A percentile compares a stretch with the other conserved stretches of the same genome.
Conservation (phyloP, 2,797 vertebrate genomes). For the Sibirionetta formosa region DNA sequence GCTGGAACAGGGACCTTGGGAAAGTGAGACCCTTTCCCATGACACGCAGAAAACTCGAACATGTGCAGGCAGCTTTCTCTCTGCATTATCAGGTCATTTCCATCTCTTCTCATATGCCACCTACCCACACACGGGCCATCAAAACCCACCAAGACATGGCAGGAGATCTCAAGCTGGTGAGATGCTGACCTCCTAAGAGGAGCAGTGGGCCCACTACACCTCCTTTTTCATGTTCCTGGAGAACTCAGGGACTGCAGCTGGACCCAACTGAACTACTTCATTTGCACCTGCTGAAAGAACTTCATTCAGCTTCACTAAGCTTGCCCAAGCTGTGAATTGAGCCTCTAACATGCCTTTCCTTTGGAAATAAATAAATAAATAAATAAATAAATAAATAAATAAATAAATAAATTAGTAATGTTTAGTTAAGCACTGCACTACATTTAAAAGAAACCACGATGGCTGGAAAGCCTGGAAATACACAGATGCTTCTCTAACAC, state of each 20-base stretch:
- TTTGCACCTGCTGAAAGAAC: background rate
- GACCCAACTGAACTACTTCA: too few relatives aligned
- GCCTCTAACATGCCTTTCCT: background rate
- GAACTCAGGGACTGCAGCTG: accelerated
- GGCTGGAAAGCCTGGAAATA: background rate
- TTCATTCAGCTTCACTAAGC: background rate
- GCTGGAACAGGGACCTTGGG: accelerated
- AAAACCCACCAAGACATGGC: accelerated
- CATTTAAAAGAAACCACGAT: background rate
- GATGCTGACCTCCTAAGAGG: accelerated
- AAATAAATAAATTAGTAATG: background rate
- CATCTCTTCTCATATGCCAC: accelerated
- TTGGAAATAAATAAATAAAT: background rate
- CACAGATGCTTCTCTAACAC: background rate
- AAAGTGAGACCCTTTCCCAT: background rate
- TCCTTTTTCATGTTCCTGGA: background rate
- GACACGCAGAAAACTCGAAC: background rate
- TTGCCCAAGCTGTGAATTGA: background rate
- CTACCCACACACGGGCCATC: background rate
- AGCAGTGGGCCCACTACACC: background rate
- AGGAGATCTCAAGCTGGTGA: background rate
- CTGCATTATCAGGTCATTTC: accelerated
- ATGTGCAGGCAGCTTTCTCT: accelerated
- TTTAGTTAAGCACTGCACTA: background rate
- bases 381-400: background rate